Conservation (phyloP, 2,888 invertebrate species). For the Ophioninae sp. region DNA sequence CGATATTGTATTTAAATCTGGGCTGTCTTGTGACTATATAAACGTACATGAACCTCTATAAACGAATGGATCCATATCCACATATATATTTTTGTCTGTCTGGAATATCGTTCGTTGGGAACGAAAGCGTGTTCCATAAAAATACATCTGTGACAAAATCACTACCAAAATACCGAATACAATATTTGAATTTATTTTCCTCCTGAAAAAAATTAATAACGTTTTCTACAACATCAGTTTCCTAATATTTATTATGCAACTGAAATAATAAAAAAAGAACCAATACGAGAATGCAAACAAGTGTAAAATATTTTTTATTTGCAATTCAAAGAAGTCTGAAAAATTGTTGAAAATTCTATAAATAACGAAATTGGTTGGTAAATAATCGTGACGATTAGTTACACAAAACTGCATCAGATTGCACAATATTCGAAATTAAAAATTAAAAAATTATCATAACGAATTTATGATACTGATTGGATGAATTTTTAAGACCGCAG, state of each 20-base stretch:
- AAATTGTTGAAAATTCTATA: conserved; percentile 14
- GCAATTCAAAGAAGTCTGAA: neutral
- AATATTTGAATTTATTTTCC: neutral
- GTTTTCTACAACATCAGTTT: neutral
- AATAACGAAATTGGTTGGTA: conserved; percentile 13
- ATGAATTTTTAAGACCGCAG: conserved; percentile 4
- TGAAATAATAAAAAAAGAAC: neutral
- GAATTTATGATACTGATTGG: neutral
- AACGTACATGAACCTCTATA: conserved; percentile 37
- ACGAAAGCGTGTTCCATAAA: conserved; percentile 8
- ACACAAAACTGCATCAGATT: neutral
- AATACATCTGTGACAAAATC: conserved; percentile 17
- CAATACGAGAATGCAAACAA: neutral
- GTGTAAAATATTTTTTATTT: neutral
- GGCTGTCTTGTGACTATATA: conserved; percentile 69
- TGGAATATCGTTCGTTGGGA: conserved; percentile 23
- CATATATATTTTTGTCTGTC: conserved; percentile 23
- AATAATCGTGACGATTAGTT: neutral
- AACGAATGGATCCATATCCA: conserved; percentile 19
- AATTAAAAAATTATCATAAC: neutral
- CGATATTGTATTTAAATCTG: conserved; percentile 70
- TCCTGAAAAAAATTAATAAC: conserved; percentile 17
- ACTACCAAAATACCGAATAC: neutral
- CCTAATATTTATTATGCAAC: neutral
- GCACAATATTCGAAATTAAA: neutral